A percentile compares a stretch with the other conserved stretches of the same genome.
These are phyloP conservation scores for Chanos chanos DNA, from an alignment of 2,797 vertebrate genomes.

Conservation along the genomic window DNA sequence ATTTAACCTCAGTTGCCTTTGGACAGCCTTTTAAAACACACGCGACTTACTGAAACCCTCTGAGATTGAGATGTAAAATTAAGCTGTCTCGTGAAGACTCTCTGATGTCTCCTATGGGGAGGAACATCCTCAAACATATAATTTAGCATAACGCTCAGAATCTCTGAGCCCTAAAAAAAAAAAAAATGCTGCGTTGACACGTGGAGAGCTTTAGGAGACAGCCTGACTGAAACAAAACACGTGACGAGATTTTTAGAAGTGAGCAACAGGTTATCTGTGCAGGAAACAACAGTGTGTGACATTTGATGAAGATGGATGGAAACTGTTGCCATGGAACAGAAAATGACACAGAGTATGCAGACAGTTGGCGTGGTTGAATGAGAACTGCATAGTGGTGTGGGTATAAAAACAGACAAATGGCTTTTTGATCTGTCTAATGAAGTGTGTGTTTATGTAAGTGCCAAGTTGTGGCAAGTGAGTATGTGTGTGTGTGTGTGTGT, in stretches of 20 bases:
- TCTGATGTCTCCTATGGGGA: not conserved
- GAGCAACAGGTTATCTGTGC: conserved; percentile 47
- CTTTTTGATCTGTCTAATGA: not conserved
- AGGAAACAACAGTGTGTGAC: conserved; percentile 45
- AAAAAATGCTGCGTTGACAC: not conserved
- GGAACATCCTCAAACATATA: conserved; percentile 13
- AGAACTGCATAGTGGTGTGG: conserved; percentile 31
- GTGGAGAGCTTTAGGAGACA: conserved; percentile 11
- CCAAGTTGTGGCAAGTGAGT: not conserved
- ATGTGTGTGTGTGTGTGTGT: no score
- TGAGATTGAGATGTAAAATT: not conserved
- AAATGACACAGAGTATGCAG: conserved; percentile 52
- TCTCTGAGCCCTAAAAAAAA: not conserved
- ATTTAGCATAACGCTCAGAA: conserved; percentile 7
- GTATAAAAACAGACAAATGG: not conserved
- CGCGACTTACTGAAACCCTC: not conserved
- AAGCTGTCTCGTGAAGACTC: not conserved
- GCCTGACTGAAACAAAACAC: conserved; percentile 47
- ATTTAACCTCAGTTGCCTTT: conserved; percentile 3
- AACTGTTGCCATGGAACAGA: conserved; percentile 55
- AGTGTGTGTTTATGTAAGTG: not conserved
- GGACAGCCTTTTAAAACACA: not conserved
- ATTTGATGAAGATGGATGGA: conserved; percentile 70
- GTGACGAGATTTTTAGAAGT: conserved; percentile 52
- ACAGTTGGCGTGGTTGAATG: conserved; percentile 43